Conservation (phyloP, 2,113 vertebrate species). For the Nerophis ophidion region DNA sequence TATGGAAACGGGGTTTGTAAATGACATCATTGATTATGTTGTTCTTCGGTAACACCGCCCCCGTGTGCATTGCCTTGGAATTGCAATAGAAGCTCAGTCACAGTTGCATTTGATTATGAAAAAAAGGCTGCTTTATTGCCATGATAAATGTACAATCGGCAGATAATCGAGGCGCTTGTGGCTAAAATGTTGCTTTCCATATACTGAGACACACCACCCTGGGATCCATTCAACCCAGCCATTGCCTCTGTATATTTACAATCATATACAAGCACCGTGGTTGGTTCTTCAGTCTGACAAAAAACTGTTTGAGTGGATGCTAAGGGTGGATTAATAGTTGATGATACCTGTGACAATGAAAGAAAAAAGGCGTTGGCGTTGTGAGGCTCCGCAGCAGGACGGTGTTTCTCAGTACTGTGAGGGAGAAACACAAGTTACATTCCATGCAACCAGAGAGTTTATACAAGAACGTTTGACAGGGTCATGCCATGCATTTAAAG, state of each 20-base stretch:
- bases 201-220: conserved; percentile 54
- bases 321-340: not conserved
- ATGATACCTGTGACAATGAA: conserved; percentile 12
- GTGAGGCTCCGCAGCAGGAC: conserved; percentile 28
- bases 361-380: conserved; percentile 13
- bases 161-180: conserved; percentile 60
- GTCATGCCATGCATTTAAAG: too few species aligned
- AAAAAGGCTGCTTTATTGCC: conserved; percentile 62
- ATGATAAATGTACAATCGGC: conserved; percentile 47
- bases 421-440: not conserved
- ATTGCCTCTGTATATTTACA: conserved; percentile 49
- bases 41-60: not conserved
- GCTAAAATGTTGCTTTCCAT: conserved; percentile 21
- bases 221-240: not conserved
- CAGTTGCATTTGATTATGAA: conserved; percentile 27
- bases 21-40: not conserved
- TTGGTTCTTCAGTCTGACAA: too few species aligned
- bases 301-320: not conserved
- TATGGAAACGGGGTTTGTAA: too few species aligned
- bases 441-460: not conserved
- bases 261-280: conserved; percentile 29
- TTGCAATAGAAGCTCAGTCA: conserved; percentile 2
- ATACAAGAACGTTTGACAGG: not conserved
- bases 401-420: conserved; percentile 47
- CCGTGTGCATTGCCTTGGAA: not conserved